phyloP scores from a whole-genome alignment of 1,140 invertebrate genomes.

The Bombus affinis region DNA sequence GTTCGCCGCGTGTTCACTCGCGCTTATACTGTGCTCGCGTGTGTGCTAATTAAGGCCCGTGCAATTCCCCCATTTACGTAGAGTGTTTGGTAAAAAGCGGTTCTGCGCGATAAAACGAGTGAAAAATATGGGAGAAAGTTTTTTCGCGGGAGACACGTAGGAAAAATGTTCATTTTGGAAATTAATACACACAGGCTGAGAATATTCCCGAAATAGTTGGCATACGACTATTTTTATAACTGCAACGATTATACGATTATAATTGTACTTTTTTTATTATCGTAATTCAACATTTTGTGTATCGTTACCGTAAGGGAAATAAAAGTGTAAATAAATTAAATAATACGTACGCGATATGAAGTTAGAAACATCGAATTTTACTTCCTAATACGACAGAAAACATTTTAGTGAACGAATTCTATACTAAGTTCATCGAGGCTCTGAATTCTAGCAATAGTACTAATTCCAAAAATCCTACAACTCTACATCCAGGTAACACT shows the following conservation, averaged over 20 bases:
- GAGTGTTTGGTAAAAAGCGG: slow-evolving; percentile 4
- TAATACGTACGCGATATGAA: too few relatives aligned
- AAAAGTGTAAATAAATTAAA: too few relatives aligned
- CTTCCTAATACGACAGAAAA: too few relatives aligned
- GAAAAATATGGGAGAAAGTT: not conserved
- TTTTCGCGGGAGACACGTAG: not conserved
- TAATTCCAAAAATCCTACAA: too few relatives aligned
- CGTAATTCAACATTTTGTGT: not conserved
- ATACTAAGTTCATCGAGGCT: too few relatives aligned
- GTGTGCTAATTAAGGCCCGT: slow-evolving; percentile 11
- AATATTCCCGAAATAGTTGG: not conserved
- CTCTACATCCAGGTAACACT: too few relatives aligned
- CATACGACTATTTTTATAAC: not conserved
- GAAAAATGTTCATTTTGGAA: not conserved
- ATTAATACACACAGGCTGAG: not conserved
- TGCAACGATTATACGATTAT: not conserved
- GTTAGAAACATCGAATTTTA: too few relatives aligned
- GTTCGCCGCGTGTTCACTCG: not conserved
- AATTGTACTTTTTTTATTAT: not conserved
- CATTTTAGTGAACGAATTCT: too few relatives aligned
- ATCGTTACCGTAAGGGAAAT: too few relatives aligned
- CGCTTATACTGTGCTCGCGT: not conserved
- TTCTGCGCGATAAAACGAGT: not conserved
- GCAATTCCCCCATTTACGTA: not conserved
- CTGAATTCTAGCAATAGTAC: too few relatives aligned